A percentile compares a stretch with the other conserved stretches of the same genome.
phyloP scores from a whole-genome alignment of 1,140 invertebrate species.

The Atopsyche davidsoni region DNA sequence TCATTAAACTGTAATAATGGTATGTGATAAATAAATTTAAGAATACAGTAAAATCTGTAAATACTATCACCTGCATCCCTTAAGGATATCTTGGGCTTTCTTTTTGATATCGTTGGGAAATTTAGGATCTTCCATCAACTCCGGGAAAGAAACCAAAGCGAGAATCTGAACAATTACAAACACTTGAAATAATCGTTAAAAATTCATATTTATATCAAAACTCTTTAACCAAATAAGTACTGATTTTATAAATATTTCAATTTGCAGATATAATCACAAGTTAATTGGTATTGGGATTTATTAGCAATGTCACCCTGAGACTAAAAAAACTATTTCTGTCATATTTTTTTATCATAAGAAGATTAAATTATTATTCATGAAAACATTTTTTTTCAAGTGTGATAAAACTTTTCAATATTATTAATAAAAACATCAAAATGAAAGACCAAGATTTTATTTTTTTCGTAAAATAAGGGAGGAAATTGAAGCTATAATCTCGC shows the following conservation, averaged over 20 bases:
- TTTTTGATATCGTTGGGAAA: conserved; percentile 81
- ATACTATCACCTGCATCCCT: conserved; percentile 58
- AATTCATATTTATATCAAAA: neutral
- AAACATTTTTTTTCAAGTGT: too few species aligned
- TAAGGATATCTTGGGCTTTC: conserved; percentile 65
- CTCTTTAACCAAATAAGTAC: neutral
- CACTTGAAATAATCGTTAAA: neutral
- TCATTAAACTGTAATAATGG: neutral
- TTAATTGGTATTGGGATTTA: too few species aligned
- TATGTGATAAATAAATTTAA: neutral
- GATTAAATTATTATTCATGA: too few species aligned
- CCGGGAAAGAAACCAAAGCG: conserved; percentile 68
- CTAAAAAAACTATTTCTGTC: too few species aligned
- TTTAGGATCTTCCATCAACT: conserved; percentile 59
- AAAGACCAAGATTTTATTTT: too few species aligned
- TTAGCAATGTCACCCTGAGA: too few species aligned
- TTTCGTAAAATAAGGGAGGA: too few species aligned
- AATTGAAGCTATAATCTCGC: too few species aligned
- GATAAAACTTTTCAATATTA: too few species aligned
- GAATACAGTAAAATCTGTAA: neutral
- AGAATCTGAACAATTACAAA: conserved; percentile 59
- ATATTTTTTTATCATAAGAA: too few species aligned
- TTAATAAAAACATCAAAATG: too few species aligned
- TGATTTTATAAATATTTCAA: neutral
- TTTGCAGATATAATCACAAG: too few species aligned